Percentiles rank a stretch among this genome's conserved stretches.
Evolutionary conservation across 2,113 vertebrate species (phyloP).

Genomic region (Prunella fulvescens): DNA sequence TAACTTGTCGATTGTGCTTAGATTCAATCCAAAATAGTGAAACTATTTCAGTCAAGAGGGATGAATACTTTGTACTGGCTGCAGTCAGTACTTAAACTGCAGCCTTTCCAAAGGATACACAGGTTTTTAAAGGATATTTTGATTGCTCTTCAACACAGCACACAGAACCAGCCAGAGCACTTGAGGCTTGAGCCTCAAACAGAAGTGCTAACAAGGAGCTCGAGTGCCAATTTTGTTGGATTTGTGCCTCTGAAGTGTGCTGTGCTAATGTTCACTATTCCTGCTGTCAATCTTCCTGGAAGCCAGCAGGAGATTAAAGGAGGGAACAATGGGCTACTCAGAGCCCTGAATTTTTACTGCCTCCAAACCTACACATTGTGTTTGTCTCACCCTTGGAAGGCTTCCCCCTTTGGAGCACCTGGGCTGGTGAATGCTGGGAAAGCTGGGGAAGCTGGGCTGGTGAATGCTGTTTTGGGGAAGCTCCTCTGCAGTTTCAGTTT

Average conservation of each 20-base stretch:
- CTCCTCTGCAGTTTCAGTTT: neutral
- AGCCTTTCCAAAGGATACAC: neutral
- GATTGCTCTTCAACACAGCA: constrained; percentile 1
- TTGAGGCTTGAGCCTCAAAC: neutral
- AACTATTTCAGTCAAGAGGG: constrained; percentile 22
- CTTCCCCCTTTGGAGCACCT: neutral
- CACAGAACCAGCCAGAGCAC: neutral
- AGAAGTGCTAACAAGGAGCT: constrained; percentile 32
- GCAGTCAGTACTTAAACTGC: neutral
- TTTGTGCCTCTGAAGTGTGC: constrained; percentile 47
- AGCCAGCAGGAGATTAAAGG: constrained; percentile 27
- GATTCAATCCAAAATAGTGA: neutral
- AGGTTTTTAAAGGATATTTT: neutral
- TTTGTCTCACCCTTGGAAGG: neutral
- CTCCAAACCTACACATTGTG: neutral
- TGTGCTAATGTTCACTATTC: constrained; percentile 5
- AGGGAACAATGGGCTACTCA: constrained; percentile 16
- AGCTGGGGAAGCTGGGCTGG: too few species aligned
- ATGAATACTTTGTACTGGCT: neutral
- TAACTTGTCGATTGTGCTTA: constrained; percentile 21
- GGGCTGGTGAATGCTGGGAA: neutral
- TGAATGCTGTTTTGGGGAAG: neutral
- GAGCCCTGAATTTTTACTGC: neutral
- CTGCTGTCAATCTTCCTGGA: constrained; percentile 17
- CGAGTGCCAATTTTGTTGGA: constrained; percentile 26